Conservation (phyloP, 2,797 vertebrate genomes). For the Phataginus tricuspis region DNA sequence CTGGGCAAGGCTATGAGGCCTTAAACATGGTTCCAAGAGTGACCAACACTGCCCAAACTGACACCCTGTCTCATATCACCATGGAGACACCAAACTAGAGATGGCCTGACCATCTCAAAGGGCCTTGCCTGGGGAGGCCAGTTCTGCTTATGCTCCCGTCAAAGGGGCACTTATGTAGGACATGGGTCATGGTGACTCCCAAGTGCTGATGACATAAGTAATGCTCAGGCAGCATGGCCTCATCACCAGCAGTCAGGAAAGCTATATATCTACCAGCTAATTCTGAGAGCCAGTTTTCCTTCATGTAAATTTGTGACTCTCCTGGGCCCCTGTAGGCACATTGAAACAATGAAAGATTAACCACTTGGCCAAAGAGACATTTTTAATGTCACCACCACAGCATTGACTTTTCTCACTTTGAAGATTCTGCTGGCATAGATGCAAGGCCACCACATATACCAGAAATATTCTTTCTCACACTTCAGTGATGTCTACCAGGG, state of each 20-base stretch:
- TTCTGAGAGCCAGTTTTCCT: constrained; percentile 32
- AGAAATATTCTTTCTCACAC: constrained; percentile 5
- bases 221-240: background rate
- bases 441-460: background rate
- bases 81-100: background rate
- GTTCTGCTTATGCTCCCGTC: background rate
- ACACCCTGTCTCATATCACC: background rate
- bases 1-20: background rate
- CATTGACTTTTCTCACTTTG: constrained; percentile 38
- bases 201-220: background rate
- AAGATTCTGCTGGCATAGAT: background rate
- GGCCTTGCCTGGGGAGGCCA: background rate
- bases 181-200: background rate
- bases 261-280: background rate
- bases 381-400: constrained; percentile 27
- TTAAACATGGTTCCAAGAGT: background rate
- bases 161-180: constrained; percentile 8
- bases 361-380: constrained; percentile 48
- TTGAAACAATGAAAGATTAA: constrained; percentile 67
- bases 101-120: background rate
- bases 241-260: background rate
- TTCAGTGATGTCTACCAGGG: background rate
- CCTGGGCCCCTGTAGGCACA: constrained; percentile 33
- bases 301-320: constrained; percentile 68
- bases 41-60: background rate